phyloP scores from a whole-genome alignment of 2,113 vertebrate species.

The Benitochromis conjunctus region DNA sequence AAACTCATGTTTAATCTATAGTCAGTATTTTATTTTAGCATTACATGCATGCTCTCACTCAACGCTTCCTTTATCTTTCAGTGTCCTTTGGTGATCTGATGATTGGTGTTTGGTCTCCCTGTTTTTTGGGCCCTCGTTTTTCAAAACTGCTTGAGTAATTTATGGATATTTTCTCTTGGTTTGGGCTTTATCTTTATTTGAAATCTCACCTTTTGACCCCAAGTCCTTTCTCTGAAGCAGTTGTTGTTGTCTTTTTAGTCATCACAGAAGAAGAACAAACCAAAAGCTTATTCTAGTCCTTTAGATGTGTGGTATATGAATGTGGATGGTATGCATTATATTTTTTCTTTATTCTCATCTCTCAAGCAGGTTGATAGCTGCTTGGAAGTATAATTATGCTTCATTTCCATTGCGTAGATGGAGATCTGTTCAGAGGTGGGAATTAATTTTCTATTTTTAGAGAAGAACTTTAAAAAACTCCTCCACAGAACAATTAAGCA shows the following conservation, averaged over 20 bases:
- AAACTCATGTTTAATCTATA: background rate
- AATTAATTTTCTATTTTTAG: background rate
- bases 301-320: constrained; percentile 68
- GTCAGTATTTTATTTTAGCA: background rate
- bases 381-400: background rate
- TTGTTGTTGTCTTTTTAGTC: constrained; percentile 21
- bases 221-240: background rate
- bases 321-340: constrained; percentile 53
- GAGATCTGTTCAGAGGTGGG: background rate
- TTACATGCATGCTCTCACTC: accelerated
- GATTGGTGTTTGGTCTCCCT: constrained; percentile 4
- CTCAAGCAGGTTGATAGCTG: background rate
- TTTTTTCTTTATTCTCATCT: background rate
- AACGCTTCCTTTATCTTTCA: background rate
- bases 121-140: background rate
- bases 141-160: background rate
- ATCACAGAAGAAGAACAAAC: constrained; percentile 49
- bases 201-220: background rate
- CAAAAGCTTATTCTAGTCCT: background rate
- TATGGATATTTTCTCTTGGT: background rate
- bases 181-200: background rate
- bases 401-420: background rate
- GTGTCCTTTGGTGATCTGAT: background rate
- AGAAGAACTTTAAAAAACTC: background rate
- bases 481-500: background rate